These are phyloP conservation scores for Pterocles orientalis DNA, from an alignment of 2,113 vertebrate genomes.

Conservation along the genomic window DNA sequence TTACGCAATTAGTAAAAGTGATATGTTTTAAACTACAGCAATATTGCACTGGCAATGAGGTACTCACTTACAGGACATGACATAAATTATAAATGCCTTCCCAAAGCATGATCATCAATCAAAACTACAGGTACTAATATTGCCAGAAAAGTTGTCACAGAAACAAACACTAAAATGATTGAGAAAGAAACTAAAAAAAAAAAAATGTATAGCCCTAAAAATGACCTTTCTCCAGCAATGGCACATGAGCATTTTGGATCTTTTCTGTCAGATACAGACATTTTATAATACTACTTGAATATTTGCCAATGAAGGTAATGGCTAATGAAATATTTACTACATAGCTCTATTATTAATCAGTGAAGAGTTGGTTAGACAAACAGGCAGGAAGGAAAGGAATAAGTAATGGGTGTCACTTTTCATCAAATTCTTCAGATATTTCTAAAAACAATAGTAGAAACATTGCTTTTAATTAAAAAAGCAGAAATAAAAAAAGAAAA, in stretches of 20 bases:
- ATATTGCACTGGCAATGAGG: neutral
- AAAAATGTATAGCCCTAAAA: neutral
- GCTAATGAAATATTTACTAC: neutral
- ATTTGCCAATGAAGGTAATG: neutral
- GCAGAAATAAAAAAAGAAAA: neutral
- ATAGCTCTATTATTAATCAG: neutral
- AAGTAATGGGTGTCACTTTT: neutral
- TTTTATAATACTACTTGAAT: neutral
- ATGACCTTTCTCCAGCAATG: neutral
- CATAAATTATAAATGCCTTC: conserved; percentile 18
- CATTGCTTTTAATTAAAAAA: neutral
- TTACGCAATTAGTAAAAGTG: neutral
- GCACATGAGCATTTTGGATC: neutral
- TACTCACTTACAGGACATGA: neutral
- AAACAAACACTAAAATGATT: neutral
- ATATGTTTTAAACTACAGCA: neutral
- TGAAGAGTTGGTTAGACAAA: neutral
- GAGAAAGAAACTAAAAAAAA: neutral
- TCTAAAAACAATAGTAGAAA: neutral
- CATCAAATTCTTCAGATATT: neutral
- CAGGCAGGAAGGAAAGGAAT: neutral
- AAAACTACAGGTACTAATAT: neutral
- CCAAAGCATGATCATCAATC: neutral
- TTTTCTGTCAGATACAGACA: neutral
- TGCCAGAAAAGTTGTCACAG: conserved; percentile 11